Base-by-base conservation (phyloP, 2,113 vertebrate genomes). In the Mastomys natalensis region DNA sequence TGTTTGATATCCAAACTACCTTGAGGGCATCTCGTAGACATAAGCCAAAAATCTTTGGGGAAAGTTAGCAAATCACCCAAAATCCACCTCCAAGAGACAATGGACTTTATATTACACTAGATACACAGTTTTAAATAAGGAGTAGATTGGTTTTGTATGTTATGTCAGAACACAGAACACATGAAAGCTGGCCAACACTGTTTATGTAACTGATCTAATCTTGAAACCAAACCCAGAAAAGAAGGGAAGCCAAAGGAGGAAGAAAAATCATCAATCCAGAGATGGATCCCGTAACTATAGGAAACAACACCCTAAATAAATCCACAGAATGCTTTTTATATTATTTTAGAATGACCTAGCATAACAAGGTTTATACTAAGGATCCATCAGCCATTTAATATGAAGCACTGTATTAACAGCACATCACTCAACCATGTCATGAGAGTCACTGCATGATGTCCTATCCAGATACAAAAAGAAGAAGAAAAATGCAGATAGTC, bases 41-140 rank as follows among this genome's bases (percentile, higher is more conserved):
- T 58, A 86, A 95, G n/a, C 22, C 34, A 90, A 93, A 93, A 92
- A 78, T 17, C 85, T 58, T 26, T 31, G 60, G 90, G 64, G 19
- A 88, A 73, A 22, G 62, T 64, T 29, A 40, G 31, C 76, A 89
- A 77, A 6, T 85, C 78, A 87, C 22, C 66, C 53, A 77, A 78
- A 81, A 68, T 53, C 68, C 19, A 93, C 34, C 43, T 92, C 70
- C 64, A 26, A 76, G n/a, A 62, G 17, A 24, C 45, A 22, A 80
- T 4, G 92, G 40, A 66, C 12, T 10, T 77, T 10, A 43, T 51
- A 51, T 51, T 11, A 51, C 51, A 51, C 9, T 31, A 92, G 55
- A 85, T 87, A 64, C 5, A 1, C 48, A 45, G 15, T 74, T 92
- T 95, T 45, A 72, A 91, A 58, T 58, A 90, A 91, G 55, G 45